Evolutionary conservation across 2,797 vertebrate species (phyloP).

Genomic region (Sebastes hubbsi): DNA sequence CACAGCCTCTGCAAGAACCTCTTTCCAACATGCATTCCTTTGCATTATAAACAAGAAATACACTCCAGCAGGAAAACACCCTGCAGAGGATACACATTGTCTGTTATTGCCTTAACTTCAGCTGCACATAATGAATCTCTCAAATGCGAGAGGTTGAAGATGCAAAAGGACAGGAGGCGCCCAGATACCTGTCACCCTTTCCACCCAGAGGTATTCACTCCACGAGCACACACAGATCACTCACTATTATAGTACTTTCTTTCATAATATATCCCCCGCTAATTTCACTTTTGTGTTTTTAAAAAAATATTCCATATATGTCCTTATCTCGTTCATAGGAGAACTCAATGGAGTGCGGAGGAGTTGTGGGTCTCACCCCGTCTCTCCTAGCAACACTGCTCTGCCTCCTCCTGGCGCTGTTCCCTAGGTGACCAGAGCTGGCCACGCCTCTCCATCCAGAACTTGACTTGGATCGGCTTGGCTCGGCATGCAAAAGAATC

Average conservation of each 20-base stretch:
- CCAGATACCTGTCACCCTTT: conserved; percentile 97
- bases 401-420: conserved; percentile 79
- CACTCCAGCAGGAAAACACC: conserved; percentile 34
- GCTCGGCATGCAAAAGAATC: conserved; percentile 69
- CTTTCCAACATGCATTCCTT: conserved; percentile 21
- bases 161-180: conserved; percentile 95
- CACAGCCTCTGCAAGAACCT: not conserved
- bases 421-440: conserved; percentile 92
- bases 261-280: not conserved
- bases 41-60: conserved; percentile 38
- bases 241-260: not conserved
- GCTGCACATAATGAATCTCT: conserved; percentile 97
- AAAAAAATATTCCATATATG: not conserved
- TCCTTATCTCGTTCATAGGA: conserved; percentile 79
- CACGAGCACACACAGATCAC: not conserved
- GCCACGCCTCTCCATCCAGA: conserved; percentile 78
- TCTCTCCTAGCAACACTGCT: conserved; percentile 77
- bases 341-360: conserved; percentile 96
- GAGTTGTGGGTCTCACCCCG: conserved; percentile 78
- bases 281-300: not conserved
- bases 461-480: conserved; percentile 61
- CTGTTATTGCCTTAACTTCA: conserved; percentile 68
- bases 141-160: conserved; percentile 96
- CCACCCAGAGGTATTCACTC: conserved; percentile 89
- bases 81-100: conserved; percentile 21